A percentile compares a stretch with the other conserved stretches of the same genome.
Conservation (phyloP, 2,797 vertebrate species). For the Schizopygopsis pylzovi region DNA sequence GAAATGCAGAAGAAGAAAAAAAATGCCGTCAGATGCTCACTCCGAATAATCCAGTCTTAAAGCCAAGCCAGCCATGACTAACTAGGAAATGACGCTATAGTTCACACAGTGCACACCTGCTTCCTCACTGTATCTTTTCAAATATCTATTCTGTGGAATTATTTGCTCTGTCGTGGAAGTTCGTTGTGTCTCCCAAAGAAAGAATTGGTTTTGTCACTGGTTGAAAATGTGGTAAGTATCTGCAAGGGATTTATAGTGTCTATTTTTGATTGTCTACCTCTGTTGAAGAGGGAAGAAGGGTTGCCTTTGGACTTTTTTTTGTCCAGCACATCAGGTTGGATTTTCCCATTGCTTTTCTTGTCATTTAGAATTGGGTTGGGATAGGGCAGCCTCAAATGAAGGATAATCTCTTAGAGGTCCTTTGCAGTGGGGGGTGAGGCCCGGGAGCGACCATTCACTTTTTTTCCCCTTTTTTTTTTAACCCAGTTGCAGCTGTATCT, state of each 20-base stretch:
- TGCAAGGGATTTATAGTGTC: not conserved
- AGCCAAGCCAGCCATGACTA: conserved; percentile 42
- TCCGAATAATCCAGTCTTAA: conserved; percentile 40
- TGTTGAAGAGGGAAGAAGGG: not conserved
- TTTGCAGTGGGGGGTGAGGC: conserved; percentile 79
- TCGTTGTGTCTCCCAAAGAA: conserved; percentile 2
- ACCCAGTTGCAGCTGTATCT: conserved; percentile 80
- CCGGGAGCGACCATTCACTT: conserved; percentile 64
- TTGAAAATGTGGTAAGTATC: conserved; percentile 8
- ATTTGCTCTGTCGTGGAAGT: not conserved
- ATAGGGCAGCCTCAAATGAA: conserved; percentile 76
- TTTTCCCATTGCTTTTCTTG: conserved; percentile 57
- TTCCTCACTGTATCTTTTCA: conserved; percentile 49
- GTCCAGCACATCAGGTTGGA: conserved; percentile 51
- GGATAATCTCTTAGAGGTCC: conserved; percentile 80
- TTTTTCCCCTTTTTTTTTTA: conserved; percentile 49
- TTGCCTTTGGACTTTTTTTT: conserved; percentile 32
- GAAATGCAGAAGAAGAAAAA: not conserved
- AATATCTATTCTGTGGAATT: conserved; percentile 29
- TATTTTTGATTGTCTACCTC: conserved; percentile 12
- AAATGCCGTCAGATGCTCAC: conserved; percentile 36
- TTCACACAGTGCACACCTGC: conserved; percentile 46
- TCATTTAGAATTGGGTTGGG: conserved; percentile 57
- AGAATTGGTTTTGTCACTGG: conserved; percentile 23
- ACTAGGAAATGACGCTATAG: conserved; percentile 38